phyloP scores from a whole-genome alignment of 1,140 invertebrate species.

The Zaprionus ghesquierei region DNA sequence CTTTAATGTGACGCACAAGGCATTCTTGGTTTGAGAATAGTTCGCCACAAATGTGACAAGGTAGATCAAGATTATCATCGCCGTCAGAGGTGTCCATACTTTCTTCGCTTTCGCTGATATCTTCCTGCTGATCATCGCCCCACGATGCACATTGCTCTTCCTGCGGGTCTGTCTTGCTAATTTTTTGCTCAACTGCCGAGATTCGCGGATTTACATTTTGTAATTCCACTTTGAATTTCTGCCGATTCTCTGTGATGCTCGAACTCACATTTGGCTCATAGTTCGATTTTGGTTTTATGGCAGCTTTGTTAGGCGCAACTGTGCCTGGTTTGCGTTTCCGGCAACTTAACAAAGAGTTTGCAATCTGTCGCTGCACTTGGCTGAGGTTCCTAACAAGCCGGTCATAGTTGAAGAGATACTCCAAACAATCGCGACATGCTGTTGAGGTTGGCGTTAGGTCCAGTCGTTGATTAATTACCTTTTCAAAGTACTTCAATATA shows the following conservation, averaged over 20 bases:
- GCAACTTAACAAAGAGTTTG: conserved; percentile 51
- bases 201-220: conserved; percentile 2
- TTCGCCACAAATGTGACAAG: conserved; percentile 66
- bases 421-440: conserved; percentile 59
- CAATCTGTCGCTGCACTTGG: conserved; percentile 65
- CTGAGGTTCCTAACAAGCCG: conserved; percentile 60
- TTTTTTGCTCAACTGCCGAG: not conserved
- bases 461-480: conserved; percentile 63
- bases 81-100: conserved; percentile 47
- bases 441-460: conserved; percentile 50
- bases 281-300: conserved; percentile 20
- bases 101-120: conserved; percentile 54
- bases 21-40: conserved; percentile 60
- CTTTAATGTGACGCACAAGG: conserved; percentile 60
- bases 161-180: conserved; percentile 6
- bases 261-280: not conserved
- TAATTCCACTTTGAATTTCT: not conserved
- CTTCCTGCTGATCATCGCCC: conserved; percentile 41
- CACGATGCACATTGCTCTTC: conserved; percentile 21
- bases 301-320: conserved; percentile 23
- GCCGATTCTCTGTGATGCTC: not conserved
- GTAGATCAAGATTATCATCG: conserved; percentile 45
- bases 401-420: conserved; percentile 66
- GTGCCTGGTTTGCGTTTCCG: conserved; percentile 32
- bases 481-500: conserved; percentile 65